phyloP scores from a whole-genome alignment of 2,888 invertebrate species.

The Dryocosmus kuriphilus region DNA sequence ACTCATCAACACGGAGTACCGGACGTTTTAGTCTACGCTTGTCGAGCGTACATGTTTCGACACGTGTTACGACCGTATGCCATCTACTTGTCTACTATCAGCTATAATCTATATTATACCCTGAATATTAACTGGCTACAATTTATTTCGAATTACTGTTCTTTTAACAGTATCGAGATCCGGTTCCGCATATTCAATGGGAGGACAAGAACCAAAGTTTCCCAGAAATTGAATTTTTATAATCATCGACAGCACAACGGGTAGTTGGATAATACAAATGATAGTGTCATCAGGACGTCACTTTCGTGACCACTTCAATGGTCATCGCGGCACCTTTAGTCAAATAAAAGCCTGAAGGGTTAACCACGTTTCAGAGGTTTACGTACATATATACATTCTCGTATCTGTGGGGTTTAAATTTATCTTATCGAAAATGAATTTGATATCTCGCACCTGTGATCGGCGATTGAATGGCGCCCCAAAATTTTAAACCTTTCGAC shows the following conservation, averaged over 20 bases:
- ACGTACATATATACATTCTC: not conserved
- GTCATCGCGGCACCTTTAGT: not conserved
- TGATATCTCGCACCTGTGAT: constrained; percentile 54
- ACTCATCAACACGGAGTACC: constrained; percentile 52
- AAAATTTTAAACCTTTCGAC: not conserved
- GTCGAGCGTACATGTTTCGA: constrained; percentile 47
- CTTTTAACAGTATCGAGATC: not conserved
- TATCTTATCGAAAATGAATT: not conserved
- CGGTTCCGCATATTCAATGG: not conserved
- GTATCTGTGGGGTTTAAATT: not conserved
- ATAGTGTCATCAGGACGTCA: not conserved
- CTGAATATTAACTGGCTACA: constrained; percentile 44
- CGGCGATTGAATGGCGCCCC: constrained; percentile 32
- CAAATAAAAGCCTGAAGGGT: not conserved
- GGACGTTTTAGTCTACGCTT: constrained; percentile 54
- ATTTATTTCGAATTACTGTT: constrained; percentile 59
- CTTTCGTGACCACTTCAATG: not conserved
- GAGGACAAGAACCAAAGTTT: not conserved
- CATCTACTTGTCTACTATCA: constrained; percentile 46
- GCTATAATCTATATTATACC: too few species aligned
- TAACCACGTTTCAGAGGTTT: not conserved
- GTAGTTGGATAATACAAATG: not conserved
- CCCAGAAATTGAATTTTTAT: not conserved
- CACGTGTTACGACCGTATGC: constrained; percentile 46
- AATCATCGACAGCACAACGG: not conserved